Base-by-base conservation (phyloP, 2,888 invertebrate genomes). In the Halictus ligatus region DNA sequence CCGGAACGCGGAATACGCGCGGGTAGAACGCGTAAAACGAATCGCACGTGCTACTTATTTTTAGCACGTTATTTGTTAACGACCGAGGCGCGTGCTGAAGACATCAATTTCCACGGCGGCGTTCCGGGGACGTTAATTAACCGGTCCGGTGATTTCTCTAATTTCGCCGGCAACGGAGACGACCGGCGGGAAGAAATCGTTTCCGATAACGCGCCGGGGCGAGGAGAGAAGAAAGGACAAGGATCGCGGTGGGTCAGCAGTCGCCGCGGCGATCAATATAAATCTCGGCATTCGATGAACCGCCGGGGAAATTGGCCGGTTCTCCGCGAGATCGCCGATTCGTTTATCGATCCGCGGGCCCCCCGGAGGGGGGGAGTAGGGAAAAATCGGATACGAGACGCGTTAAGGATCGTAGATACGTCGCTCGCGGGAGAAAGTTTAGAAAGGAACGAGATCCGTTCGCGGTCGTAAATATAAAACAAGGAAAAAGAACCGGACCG, bases 381-480 rank as follows among this genome's bases (percentile, higher is more conserved):
- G 50, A 77, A 81, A 74, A 80, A 81, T 69, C 69, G 78, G 71
- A 29, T 72, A 43, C 80, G 67, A 81, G 81, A 84, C 86, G 86
- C 86, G 86, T 86, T 80, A 84, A 89, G 81, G 80, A 83, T 73
- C 82, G 71, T 78, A 83, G 87, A 85, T 84, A 43, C 78, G 85
- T 58, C 54, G 72, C 85, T 82, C 81, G 84, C 87, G 78, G 83
- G 90, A 87, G 90, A 90, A 90, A 90, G 90, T 90, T 89, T 89
- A 90, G 89, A 89, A 89, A 89, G 89, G 89, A 85, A 87, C 83
- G 83, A 76, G 86, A 87, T 81, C 74, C 71, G 80, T 81, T 86
- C 78, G 84, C 78, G 80, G 75, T 84, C 88, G 86, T 88, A 89
- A 89, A 89, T 88, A 89, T 81, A 84, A 89, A 89, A 83, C 81